A percentile compares a stretch with the other conserved stretches of the same genome.
These are phyloP conservation scores for Caenorhabditis parvicauda DNA, from an alignment of 2,888 invertebrate genomes.

Conservation along the genomic window DNA sequence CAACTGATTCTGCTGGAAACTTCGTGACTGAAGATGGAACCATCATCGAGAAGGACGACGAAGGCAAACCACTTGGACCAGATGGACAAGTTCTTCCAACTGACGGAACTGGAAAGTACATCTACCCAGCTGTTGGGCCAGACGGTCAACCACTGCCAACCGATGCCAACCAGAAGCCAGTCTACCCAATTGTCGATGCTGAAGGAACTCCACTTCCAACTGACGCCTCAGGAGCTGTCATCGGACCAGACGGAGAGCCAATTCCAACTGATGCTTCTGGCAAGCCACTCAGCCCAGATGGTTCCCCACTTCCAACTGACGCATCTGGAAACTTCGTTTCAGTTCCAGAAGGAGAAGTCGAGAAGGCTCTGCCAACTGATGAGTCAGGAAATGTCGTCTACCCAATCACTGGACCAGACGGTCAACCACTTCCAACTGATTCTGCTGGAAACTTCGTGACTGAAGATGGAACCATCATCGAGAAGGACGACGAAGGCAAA, in stretches of 20 bases:
- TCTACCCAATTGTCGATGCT: slow-evolving; percentile 21
- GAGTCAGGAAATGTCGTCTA: slow-evolving; percentile 28
- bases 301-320: slow-evolving; percentile 30
- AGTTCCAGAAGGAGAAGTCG: slow-evolving; percentile 27
- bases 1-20: slow-evolving; percentile 21
- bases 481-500: too few relatives aligned
- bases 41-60: slow-evolving; percentile 10
- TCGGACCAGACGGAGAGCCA: slow-evolving; percentile 15
- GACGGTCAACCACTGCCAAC: slow-evolving; percentile 18
- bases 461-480: slow-evolving; percentile 13
- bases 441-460: slow-evolving; percentile 11
- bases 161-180: slow-evolving; percentile 6
- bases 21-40: slow-evolving; percentile 16
- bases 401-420: too few relatives aligned
- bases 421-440: slow-evolving; percentile 23
- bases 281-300: slow-evolving; percentile 20
- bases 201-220: slow-evolving; percentile 33
- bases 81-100: slow-evolving; percentile 26
- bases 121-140: slow-evolving; percentile 16
- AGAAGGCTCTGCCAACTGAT: slow-evolving; percentile 36
- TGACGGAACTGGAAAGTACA: slow-evolving; percentile 21
- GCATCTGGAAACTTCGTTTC: too few relatives aligned
- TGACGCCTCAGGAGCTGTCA: slow-evolving; percentile 25
- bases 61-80: slow-evolving; percentile 17
- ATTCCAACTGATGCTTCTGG: slow-evolving; percentile 16